Base-by-base conservation (phyloP, 1,140 invertebrate genomes). In the Sitobion miscanthi region DNA sequence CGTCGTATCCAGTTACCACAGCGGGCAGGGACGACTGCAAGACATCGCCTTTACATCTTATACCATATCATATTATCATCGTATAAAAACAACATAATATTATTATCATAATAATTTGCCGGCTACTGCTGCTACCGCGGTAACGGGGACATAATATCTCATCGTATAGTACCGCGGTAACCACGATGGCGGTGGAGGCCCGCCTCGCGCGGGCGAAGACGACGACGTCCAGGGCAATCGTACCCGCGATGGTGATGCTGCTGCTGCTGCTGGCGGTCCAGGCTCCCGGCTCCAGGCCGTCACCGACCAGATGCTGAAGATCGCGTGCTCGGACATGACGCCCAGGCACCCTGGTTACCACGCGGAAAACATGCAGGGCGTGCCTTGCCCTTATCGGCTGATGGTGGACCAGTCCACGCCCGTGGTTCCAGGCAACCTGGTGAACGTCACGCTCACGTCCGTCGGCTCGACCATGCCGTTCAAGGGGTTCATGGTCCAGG, bases 301-400 rank as follows among this genome's bases (percentile, higher is more conserved):
- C 42, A n/a, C 90, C 17, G 90, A 91, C 62, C 8, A 35, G 0
- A 11, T 35, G 69, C 90, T 91, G 45, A 91, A 54, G 62, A 82
- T 91, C 69, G 90, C 90, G 45, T 91, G 90, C 90, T 42, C n/a
- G 3, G 90, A 91, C 30, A 91, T 91, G 90, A 91, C 90, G 42
- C 90, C 90, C 42, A 45, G 69, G 8, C 90, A 91, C 20, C 42
- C 62, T 17, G 62, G 62, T 9, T 82, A 82, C 62, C 14, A 0
- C 45, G 3, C 90, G 42, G 38, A 82, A 14, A 82, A 91, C 62
- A 1, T 0, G 30, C 1, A 35, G 4, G 42, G 25, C 11, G 2
- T 5, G 17, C 62, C 62, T 20, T 54, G 49, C 17, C 90, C 90
- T 2, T 91, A 52, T 45, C 42, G 42, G 62, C 14, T 91, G 42